phyloP scores from a whole-genome alignment of 2,797 vertebrate genomes.

The Chromobotia macracanthus region DNA sequence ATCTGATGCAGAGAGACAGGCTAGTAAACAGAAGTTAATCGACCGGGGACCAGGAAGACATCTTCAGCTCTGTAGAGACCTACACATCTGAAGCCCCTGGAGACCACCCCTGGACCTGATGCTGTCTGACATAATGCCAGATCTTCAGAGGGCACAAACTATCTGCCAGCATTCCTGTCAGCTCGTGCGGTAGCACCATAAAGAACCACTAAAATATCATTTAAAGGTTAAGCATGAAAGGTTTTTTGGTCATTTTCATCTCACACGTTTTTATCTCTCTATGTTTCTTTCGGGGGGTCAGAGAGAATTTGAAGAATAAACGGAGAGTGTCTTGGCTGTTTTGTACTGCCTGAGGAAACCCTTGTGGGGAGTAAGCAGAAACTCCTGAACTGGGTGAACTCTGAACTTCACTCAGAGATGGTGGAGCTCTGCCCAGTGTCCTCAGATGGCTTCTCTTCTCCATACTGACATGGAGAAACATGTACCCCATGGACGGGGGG shows the following conservation, averaged over 20 bases:
- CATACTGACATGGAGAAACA: constrained; percentile 70
- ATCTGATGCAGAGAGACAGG: constrained; percentile 73
- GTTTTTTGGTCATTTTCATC: not conserved
- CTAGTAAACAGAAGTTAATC: constrained; percentile 77
- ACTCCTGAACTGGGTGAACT: not conserved
- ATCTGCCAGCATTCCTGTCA: not conserved
- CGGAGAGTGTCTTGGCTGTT: constrained; percentile 19
- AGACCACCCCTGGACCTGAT: constrained; percentile 25
- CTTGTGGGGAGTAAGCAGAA: not conserved
- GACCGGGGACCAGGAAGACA: constrained; percentile 76
- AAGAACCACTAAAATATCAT: not conserved
- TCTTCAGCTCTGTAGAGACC: constrained; percentile 40
- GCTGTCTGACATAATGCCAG: constrained; percentile 22
- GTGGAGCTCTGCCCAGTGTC: constrained; percentile 27
- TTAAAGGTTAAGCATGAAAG: constrained; percentile 12
- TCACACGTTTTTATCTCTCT: constrained; percentile 14
- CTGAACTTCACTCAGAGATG: constrained; percentile 16
- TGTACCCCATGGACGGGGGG: constrained; percentile 68
- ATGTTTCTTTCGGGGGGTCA: not conserved
- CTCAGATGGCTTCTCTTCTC: constrained; percentile 13
- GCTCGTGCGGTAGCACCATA: not conserved
- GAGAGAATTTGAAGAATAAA: constrained; percentile 10
- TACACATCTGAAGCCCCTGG: constrained; percentile 13
- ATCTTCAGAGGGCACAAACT: constrained; percentile 22
- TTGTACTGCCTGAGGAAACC: constrained; percentile 18